phyloP scores from a whole-genome alignment of 1,140 invertebrate species.

The Chironomus tepperi region DNA sequence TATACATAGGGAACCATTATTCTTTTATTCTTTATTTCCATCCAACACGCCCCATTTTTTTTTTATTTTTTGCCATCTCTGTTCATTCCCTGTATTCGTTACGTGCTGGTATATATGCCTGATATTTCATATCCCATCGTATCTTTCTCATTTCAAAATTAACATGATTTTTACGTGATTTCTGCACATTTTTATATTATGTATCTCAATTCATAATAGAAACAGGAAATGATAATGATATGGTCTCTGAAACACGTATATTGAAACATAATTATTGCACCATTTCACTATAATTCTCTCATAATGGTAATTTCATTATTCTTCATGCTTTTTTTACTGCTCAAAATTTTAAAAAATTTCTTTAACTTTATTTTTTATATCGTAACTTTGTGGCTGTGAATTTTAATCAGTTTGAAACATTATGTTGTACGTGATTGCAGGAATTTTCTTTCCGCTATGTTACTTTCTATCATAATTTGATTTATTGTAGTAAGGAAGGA shows the following conservation, averaged over 20 bases:
- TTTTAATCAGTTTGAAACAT: no score
- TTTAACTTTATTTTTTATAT: no score
- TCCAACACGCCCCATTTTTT: slow-evolving; percentile 11
- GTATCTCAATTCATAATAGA: not conserved
- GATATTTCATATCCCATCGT: not conserved
- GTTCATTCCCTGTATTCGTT: not conserved
- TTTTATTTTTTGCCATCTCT: no score
- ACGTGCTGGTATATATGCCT: not conserved
- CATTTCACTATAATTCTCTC: slow-evolving; percentile 2
- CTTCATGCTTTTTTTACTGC: not conserved
- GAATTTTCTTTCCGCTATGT: no score
- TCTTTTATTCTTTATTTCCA: not conserved
- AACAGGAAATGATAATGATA: slow-evolving; percentile 11
- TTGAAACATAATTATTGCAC: not conserved
- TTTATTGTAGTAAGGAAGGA: no score
- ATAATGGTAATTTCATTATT: not conserved
- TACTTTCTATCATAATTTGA: no score
- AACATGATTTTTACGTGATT: slow-evolving; percentile 7
- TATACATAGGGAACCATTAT: not conserved
- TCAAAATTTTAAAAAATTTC: no score
- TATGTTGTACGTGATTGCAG: no score
- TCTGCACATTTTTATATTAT: not conserved
- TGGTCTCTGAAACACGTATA: slow-evolving; percentile 4
- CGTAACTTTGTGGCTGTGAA: no score
- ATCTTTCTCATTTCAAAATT: slow-evolving; percentile 4